phyloP scores from a whole-genome alignment of 2,888 invertebrate species.

The Scaptomyza caliginosa region DNA sequence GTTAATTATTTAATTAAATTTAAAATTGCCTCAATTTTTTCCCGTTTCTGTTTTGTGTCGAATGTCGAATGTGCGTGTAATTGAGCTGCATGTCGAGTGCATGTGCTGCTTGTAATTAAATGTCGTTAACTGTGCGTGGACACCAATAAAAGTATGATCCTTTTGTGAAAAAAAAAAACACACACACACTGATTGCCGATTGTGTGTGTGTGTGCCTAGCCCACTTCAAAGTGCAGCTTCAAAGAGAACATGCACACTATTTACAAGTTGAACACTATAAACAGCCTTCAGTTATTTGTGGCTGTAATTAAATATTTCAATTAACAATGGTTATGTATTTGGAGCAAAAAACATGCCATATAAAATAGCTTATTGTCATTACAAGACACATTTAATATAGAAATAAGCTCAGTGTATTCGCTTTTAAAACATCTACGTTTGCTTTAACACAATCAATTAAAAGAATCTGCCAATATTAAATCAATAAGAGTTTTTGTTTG shows the following conservation, averaged over 20 bases:
- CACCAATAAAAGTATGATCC: conserved; percentile 16
- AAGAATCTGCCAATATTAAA: conserved; percentile 13
- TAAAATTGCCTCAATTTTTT: conserved; percentile 27
- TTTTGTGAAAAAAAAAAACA: conserved; percentile 1
- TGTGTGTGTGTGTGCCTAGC: conserved; percentile 4
- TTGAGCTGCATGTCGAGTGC: conserved; percentile 48
- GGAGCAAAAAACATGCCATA: neutral
- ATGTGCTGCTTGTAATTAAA: conserved; percentile 49
- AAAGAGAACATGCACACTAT: neutral
- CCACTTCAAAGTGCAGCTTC: conserved; percentile 6
- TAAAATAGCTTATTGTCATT: neutral
- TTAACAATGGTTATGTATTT: neutral
- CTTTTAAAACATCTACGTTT: neutral
- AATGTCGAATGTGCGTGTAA: conserved; percentile 42
- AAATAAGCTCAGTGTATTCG: too few relatives aligned
- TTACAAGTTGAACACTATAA: neutral
- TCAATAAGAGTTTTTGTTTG: conserved; percentile 7
- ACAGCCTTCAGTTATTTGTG: too few relatives aligned
- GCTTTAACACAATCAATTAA: conserved; percentile 7
- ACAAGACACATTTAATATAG: too few relatives aligned
- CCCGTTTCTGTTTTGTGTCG: too few relatives aligned
- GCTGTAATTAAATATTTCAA: neutral
- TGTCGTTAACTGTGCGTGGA: conserved; percentile 32
- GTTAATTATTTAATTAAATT: conserved; percentile 60
- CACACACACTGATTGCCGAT: conserved; percentile 33